phyloP scores from a whole-genome alignment of 2,888 invertebrate genomes.

The Heliothis peltigera region DNA sequence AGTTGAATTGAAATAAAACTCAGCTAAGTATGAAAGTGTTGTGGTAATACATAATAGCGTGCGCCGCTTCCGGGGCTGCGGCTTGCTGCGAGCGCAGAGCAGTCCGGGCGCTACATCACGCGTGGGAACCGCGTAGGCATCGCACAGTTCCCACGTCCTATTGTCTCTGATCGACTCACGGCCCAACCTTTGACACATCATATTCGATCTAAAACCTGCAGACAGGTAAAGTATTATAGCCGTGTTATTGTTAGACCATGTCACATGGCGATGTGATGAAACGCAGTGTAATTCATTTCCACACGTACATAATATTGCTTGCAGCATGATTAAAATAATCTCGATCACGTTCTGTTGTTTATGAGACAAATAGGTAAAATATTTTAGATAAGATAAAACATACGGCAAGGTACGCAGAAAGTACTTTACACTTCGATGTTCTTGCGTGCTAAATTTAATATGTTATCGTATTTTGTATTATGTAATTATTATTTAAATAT shows the following conservation, averaged over 20 bases:
- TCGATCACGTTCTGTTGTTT: conserved; percentile 45
- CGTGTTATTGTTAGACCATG: conserved; percentile 25
- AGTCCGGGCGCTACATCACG: conserved; percentile 45
- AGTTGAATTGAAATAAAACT: conserved; percentile 31
- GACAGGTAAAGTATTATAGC: conserved; percentile 44
- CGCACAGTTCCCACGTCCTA: conserved; percentile 74
- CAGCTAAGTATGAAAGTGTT: conserved; percentile 45
- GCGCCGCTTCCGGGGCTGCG: conserved; percentile 56
- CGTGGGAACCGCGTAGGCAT: conserved; percentile 72
- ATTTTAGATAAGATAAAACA: conserved; percentile 56
- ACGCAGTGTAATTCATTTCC: conserved; percentile 3
- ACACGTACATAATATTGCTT: conserved; percentile 12
- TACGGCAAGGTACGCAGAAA: conserved; percentile 41
- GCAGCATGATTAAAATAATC: conserved; percentile 35
- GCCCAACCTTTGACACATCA: conserved; percentile 67
- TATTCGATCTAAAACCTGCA: conserved; percentile 67
- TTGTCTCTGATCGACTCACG: conserved; percentile 67
- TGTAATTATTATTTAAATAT: conserved; percentile 69
- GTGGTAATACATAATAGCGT: conserved; percentile 49
- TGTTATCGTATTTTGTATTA: conserved; percentile 58
- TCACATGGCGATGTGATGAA: conserved; percentile 15
- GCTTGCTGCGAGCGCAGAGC: conserved; percentile 22
- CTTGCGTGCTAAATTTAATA: conserved; percentile 31
- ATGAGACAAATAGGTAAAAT: conserved; percentile 34
- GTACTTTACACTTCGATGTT: conserved; percentile 28